A percentile compares a stretch with the other conserved stretches of the same genome.
Conservation (phyloP, 2,113 vertebrate species). For the Pseudopipra pipra region DNA sequence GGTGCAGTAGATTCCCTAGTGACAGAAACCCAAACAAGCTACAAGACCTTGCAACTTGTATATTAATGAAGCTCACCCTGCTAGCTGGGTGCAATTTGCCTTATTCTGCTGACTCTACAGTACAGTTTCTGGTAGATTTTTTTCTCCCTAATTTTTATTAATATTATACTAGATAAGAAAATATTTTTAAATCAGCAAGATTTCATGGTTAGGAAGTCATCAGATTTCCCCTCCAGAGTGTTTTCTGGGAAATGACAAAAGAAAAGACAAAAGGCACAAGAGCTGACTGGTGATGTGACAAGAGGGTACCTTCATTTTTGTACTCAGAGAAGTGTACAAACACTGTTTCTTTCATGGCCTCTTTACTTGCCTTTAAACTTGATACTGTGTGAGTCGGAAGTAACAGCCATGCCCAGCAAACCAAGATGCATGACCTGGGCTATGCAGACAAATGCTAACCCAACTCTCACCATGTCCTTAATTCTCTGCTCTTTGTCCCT, state of each 20-base stretch:
- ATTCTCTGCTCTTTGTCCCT: not conserved
- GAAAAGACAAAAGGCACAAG: not conserved
- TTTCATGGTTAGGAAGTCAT: not conserved
- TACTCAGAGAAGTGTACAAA: not conserved
- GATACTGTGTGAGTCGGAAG: not conserved
- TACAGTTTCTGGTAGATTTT: not conserved
- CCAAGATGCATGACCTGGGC: not conserved
- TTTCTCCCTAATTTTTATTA: not conserved
- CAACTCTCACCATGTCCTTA: not conserved
- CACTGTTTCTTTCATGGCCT: not conserved
- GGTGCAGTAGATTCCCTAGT: not conserved
- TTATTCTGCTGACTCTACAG: not conserved
- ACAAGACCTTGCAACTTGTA: not conserved
- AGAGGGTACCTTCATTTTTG: not conserved
- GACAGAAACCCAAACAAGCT: not conserved
- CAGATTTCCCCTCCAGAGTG: not conserved
- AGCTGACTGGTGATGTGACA: not conserved
- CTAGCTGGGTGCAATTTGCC: not conserved
- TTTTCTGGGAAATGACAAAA: not conserved
- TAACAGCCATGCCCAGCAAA: not conserved
- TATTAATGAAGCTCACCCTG: not conserved
- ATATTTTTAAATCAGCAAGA: not conserved
- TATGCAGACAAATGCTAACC: not conserved
- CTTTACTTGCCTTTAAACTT: conserved; percentile 25
- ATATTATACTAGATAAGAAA: not conserved